These are phyloP conservation scores for Oceanodroma leucorhoa DNA, from an alignment of 2,797 vertebrate genomes.

Conservation along the genomic window DNA sequence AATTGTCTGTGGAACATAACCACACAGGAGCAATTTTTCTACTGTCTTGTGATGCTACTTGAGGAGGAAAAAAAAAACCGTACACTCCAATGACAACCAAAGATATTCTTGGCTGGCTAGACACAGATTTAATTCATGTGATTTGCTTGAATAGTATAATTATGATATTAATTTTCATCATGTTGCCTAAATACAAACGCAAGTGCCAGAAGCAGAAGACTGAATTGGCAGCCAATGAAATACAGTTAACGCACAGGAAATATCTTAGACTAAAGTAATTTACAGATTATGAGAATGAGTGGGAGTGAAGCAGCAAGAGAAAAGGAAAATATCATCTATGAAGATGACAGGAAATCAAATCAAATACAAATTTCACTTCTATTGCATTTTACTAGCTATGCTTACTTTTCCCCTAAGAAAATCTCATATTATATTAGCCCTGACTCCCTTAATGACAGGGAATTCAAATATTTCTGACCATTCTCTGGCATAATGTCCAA, in stretches of 20 bases:
- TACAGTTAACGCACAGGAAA: not conserved
- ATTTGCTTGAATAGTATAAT: slow-evolving; percentile 47
- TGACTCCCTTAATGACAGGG: not conserved
- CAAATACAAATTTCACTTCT: not conserved
- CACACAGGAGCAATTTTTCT: not conserved
- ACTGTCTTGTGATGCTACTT: not conserved
- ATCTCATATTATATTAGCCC: not conserved
- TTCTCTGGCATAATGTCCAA: not conserved
- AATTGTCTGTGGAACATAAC: not conserved
- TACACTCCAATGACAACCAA: not conserved
- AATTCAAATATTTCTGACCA: not conserved
- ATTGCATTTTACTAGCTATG: not conserved
- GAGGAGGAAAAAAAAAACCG: not conserved
- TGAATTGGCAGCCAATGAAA: slow-evolving; percentile 38
- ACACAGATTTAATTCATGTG: slow-evolving; percentile 22
- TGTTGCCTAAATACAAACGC: slow-evolving; percentile 37
- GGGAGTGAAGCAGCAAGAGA: not conserved
- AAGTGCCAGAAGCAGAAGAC: slow-evolving; percentile 30
- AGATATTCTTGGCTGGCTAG: slow-evolving; percentile 32
- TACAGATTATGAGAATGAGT: slow-evolving; percentile 2
- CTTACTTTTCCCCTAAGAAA: not conserved
- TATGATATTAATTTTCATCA: slow-evolving; percentile 52
- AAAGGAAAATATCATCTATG: not conserved
- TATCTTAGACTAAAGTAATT: not conserved
- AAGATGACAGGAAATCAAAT: not conserved